Conservation (phyloP, 2,113 vertebrate genomes). For the Oreotrochilus melanogaster region DNA sequence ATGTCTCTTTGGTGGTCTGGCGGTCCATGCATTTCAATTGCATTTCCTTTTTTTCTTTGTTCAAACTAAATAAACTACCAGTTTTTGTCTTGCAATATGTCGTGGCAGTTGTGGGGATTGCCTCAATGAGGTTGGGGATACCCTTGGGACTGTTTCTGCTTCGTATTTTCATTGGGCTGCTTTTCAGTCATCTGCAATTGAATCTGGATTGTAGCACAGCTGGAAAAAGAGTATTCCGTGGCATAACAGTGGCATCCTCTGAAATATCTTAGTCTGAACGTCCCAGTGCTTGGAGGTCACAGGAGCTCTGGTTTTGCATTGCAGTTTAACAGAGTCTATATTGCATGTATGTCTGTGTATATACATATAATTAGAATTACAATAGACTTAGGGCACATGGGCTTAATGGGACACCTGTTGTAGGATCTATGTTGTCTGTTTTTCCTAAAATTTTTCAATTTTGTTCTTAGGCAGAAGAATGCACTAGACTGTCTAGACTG, state of each 20-base stretch:
- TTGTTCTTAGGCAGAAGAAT: background rate
- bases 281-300: background rate
- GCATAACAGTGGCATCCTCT: background rate
- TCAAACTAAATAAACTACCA: background rate
- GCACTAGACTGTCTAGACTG: background rate
- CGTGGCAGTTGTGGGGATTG: background rate
- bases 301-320: background rate
- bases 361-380: background rate
- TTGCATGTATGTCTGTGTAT: background rate
- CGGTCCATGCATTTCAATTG: background rate
- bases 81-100: background rate
- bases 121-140: background rate
- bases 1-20: background rate
- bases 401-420: background rate
- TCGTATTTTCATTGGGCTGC: background rate
- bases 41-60: background rate
- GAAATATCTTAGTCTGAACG: rapidly evolving
- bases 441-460: background rate
- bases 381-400: background rate
- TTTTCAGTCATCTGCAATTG: background rate
- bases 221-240: background rate
- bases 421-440: background rate
- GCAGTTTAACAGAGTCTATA: background rate
- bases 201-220: background rate
- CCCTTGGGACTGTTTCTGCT: background rate